phyloP scores from a whole-genome alignment of 1,140 invertebrate genomes.

The Uloborus diversus region DNA sequence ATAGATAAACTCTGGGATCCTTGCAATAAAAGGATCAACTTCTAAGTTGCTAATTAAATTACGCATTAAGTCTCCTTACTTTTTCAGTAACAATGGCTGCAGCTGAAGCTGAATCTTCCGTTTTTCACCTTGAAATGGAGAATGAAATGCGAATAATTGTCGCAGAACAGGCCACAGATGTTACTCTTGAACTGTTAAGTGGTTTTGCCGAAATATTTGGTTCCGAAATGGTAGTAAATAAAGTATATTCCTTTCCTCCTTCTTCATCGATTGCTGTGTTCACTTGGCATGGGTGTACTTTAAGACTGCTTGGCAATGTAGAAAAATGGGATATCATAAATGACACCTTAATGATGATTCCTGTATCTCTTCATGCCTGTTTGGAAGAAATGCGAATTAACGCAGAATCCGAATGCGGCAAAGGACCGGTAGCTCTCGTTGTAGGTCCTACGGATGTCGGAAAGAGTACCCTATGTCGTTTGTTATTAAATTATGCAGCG shows the following conservation, averaged over 20 bases:
- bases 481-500: conserved; percentile 93
- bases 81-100: too few species aligned
- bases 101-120: neutral
- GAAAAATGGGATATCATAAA: conserved; percentile 93
- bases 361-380: conserved; percentile 93
- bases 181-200: conserved; percentile 75
- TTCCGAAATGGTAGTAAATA: conserved; percentile 91
- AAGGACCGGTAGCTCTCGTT: conserved; percentile 56
- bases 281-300: conserved; percentile 91
- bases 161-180: conserved; percentile 72
- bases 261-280: conserved; percentile 80
- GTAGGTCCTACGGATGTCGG: conserved; percentile 96
- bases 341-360: conserved; percentile 91
- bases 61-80: too few species aligned
- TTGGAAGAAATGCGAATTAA: conserved; percentile 85
- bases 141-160: conserved; percentile 92
- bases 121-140: conserved; percentile 83
- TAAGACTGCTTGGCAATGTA: conserved; percentile 82
- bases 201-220: conserved; percentile 96
- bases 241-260: conserved; percentile 86
- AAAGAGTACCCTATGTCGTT: conserved; percentile 88
- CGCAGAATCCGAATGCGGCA: conserved; percentile 75
- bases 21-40: too few species aligned
- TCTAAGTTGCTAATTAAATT: too few species aligned
- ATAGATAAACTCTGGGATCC: too few species aligned